Evolutionary conservation across 2,113 vertebrate species (phyloP), one percentile per base, ranked within the genome.

Genomic region (Brachyhypopomus gauderio): DNA sequence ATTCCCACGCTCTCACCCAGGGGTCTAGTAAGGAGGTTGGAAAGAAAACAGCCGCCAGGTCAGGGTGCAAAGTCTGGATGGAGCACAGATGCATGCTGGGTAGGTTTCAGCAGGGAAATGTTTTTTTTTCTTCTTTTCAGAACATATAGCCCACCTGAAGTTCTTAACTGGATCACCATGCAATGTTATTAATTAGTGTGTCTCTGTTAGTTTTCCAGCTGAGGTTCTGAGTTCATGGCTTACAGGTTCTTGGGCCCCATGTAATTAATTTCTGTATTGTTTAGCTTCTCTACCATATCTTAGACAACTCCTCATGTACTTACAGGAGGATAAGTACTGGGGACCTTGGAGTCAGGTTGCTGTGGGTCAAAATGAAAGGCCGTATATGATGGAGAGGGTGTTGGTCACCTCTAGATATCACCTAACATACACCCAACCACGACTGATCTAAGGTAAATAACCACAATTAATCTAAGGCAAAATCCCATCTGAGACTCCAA

Each of bases 31-130:
- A 38, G 66, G 77, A 79, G 66, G 23, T 48, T 66, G 77, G 78
- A 72, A 64, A 74, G 77, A 80, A 80, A 80, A 80, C 71, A 80
- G 63, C 59, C 36, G 55, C 9, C 27, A 81, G 60, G 79, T 75
- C 79, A 81, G 55, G 60, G 71, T 66, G 78, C 25, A 73, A 78
- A 34, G 41, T 56, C 59, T 80, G 70, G 79, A 72, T 81, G 79
- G 79, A 74, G 72, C 60, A 56, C 48, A 67, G 59, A 75, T 8
- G 64, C 64, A 67, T 81, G 71, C 62, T 74, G 60, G 72, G 64
- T 36, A 36, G 20, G 0, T 16, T 17, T 36, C 27, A 34, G 63
- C 63, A 66, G 25, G 63, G 27, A 34, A 34, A 34, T 66, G 63
- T 11, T 16, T 52, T 8, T 52, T 52, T 48, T 48, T 7, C 7